These are phyloP conservation scores for Urocitellus parryii DNA, from an alignment of 2,113 vertebrate genomes.

Conservation along the genomic window DNA sequence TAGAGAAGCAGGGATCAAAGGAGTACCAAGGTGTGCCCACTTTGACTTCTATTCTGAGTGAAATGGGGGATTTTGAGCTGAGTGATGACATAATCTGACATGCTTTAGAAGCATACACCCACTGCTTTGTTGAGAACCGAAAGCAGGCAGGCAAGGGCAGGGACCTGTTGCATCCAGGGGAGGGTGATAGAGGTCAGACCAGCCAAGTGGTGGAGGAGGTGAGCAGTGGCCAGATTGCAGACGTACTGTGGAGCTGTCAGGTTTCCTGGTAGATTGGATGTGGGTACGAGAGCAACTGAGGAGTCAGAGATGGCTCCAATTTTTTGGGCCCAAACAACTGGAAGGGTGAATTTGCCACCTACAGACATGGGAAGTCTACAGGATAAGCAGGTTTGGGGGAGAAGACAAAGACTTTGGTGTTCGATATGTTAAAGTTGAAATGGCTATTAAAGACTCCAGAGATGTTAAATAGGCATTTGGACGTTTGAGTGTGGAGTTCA, in stretches of 20 bases:
- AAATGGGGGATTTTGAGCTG: neutral
- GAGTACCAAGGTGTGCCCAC: fast-evolving
- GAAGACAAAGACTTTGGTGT: neutral
- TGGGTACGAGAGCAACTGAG: neutral
- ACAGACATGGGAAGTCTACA: neutral
- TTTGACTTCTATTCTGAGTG: neutral
- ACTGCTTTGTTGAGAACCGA: neutral
- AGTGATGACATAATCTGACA: neutral
- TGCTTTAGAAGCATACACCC: neutral
- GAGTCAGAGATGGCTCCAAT: neutral
- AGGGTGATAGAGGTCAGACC: neutral
- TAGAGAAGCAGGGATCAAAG: neutral
- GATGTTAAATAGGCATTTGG: neutral
- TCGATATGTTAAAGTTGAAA: neutral
- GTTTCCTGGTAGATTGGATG: neutral
- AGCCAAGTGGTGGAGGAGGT: neutral
- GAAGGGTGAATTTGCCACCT: neutral
- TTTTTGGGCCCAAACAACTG: neutral
- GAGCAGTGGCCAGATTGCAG: neutral
- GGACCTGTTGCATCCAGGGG: neutral
- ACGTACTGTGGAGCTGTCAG: neutral
- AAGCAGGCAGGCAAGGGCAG: neutral
- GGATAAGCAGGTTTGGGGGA: neutral
- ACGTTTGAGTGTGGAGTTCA: neutral
- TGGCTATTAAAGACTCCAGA: neutral